Conservation (phyloP, 2,888 invertebrate genomes). For the Orthonychiurus folsomi region DNA sequence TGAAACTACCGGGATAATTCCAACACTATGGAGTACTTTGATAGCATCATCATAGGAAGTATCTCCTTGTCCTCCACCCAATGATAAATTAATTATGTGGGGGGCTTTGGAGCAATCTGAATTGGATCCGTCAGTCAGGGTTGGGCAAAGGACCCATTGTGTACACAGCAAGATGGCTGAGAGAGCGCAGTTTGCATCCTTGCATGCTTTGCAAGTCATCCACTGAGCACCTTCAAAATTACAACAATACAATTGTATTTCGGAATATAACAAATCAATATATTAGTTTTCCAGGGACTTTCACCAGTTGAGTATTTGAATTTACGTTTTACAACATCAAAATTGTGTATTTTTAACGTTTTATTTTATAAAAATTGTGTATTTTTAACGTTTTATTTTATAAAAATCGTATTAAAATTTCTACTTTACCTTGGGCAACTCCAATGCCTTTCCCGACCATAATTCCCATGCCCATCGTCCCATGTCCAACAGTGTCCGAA, state of each 20-base stretch:
- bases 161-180: background rate
- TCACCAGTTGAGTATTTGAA: conserved; percentile 4
- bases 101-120: background rate
- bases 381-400: too few relatives aligned
- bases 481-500: background rate
- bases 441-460: conserved; percentile 6
- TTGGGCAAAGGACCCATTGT: background rate
- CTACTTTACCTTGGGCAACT: conserved; percentile 11
- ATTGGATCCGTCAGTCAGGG: background rate
- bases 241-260: too few relatives aligned
- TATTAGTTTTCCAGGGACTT: too few relatives aligned
- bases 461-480: conserved; percentile 3
- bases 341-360: too few relatives aligned
- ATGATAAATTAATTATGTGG: background rate
- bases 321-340: background rate
- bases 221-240: background rate
- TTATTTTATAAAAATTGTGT: too few relatives aligned
- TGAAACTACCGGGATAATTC: conserved; percentile 1
- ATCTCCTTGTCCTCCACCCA: background rate
- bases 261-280: too few relatives aligned
- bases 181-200: background rate
- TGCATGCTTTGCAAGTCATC: background rate
- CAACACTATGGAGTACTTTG: background rate
- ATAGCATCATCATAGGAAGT: conserved; percentile 11
- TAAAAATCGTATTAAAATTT: too few relatives aligned